Evolutionary conservation across 2,888 invertebrate genomes (phyloP).

Genomic region (Atethmia centrago): DNA sequence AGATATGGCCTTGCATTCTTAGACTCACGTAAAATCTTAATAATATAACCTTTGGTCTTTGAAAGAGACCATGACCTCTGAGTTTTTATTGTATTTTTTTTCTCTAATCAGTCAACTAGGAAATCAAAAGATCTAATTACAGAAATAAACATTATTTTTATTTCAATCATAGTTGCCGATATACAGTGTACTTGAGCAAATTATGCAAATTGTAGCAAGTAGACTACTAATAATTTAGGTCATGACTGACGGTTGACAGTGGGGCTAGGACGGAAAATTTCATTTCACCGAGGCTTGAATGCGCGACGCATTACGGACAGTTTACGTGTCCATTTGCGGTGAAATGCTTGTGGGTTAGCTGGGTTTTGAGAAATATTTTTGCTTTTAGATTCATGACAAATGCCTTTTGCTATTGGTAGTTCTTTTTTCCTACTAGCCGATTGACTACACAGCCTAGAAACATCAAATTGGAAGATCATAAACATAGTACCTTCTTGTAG

Average conservation of each 20-base stretch:
- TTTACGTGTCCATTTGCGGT: constrained; percentile 41
- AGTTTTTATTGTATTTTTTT: no score
- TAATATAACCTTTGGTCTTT: no score
- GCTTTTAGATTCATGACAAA: background rate
- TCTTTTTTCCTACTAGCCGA: background rate
- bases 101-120: no score
- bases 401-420: background rate
- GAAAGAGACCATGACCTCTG: no score
- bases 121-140: no score
- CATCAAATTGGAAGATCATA: background rate
- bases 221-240: constrained; percentile 45
- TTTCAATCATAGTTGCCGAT: no score
- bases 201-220: constrained; percentile 47
- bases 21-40: no score
- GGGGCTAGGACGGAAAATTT: constrained; percentile 37
- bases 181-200: background rate
- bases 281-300: constrained; percentile 41
- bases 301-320: constrained; percentile 33
- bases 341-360: constrained; percentile 11
- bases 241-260: constrained; percentile 26
- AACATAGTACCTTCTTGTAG: background rate
- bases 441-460: background rate
- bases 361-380: background rate
- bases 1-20: no score
- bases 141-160: no score